These are phyloP conservation scores for Syndactyla subalaris DNA, from an alignment of 2,797 vertebrate genomes.

Conservation along the genomic window DNA sequence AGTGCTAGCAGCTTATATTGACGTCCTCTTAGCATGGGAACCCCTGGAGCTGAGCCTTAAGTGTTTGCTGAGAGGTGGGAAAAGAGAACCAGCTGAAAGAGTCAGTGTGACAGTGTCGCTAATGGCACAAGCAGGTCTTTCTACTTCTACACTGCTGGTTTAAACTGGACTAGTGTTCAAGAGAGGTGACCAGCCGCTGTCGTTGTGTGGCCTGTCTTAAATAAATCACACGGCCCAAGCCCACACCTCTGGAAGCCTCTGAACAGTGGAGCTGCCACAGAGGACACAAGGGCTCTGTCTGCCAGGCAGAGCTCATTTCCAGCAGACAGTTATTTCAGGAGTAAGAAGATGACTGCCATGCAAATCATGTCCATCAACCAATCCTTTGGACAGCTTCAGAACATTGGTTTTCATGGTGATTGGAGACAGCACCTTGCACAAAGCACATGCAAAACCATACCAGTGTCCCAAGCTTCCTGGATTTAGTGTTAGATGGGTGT, in stretches of 20 bases:
- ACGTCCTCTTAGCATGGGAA: background rate
- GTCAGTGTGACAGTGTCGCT: background rate
- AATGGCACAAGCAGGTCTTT: background rate
- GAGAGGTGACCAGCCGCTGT: background rate
- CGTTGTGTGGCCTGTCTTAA: background rate
- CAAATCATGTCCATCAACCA: background rate
- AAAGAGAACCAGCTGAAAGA: background rate
- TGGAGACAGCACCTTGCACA: background rate
- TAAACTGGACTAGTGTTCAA: background rate
- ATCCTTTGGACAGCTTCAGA: background rate
- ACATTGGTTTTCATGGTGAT: background rate
- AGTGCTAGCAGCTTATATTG: background rate
- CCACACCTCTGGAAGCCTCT: background rate
- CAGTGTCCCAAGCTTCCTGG: background rate
- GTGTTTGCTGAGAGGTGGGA: background rate
- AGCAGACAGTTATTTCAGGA: background rate
- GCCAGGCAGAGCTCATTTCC: background rate
- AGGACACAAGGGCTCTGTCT: background rate
- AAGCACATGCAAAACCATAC: background rate
- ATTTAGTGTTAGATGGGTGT: background rate
- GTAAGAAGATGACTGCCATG: background rate
- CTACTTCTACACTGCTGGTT: background rate
- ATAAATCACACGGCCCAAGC: background rate
- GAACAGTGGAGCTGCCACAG: background rate
- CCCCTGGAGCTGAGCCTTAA: background rate